Evolutionary conservation across 2,888 invertebrate genomes (phyloP).

Genomic region (Hemistola chrysoprasaria): DNA sequence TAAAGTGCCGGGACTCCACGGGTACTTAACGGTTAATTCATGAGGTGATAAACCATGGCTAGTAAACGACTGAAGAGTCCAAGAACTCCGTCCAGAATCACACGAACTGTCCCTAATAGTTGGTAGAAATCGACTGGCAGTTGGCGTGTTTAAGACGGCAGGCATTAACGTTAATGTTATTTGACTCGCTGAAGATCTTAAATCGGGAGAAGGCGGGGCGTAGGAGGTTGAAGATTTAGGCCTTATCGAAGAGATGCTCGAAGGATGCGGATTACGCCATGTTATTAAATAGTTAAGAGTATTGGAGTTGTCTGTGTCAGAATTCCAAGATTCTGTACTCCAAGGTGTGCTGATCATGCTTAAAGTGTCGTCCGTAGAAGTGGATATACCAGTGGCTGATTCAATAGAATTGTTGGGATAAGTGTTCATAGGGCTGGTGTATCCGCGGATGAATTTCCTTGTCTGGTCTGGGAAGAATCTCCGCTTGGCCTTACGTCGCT

Average conservation of each 20-base stretch:
- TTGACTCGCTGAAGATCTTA: conserved; percentile 14
- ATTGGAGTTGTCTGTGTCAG: no score
- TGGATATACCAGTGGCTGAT: no score
- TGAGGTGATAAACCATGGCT: conserved; percentile 28
- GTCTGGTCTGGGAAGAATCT: no score
- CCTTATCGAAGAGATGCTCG: conserved; percentile 11
- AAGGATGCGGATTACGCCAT: no score
- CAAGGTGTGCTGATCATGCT: conserved; percentile 56
- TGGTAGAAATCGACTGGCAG: neutral
- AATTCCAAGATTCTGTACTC: conserved; percentile 44
- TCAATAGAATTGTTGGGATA: neutral
- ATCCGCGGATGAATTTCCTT: no score
- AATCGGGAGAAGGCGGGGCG: conserved; percentile 11
- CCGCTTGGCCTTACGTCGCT: neutral
- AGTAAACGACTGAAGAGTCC: conserved; percentile 47
- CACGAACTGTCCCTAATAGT: neutral
- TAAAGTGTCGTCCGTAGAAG: conserved; percentile 39
- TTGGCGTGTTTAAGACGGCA: neutral
- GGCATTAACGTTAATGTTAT: conserved; percentile 21
- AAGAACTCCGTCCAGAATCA: conserved; percentile 33
- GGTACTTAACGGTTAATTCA: conserved; percentile 35
- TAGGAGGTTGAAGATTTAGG: conserved; percentile 38
- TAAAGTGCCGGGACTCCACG: conserved; percentile 44
- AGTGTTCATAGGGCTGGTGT: no score
- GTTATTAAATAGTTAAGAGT: no score